Base-by-base conservation (phyloP, 2,888 invertebrate genomes). In the Eucera pruinosa region DNA sequence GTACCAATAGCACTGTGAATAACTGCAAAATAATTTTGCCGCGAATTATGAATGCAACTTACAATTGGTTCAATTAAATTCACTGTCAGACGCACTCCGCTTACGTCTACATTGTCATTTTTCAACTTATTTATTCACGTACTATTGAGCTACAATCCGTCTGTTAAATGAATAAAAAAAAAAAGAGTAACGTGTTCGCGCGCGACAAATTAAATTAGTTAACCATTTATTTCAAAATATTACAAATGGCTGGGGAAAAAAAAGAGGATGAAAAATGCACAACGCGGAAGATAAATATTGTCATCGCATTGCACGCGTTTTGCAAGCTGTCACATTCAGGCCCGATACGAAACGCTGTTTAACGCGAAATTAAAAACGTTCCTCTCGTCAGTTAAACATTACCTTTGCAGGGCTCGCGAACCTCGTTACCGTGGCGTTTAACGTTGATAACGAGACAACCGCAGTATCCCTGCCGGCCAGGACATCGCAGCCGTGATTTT, bases 341-440 rank as follows among this genome's bases (percentile, higher is more conserved):
- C 18, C 20, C 18, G 48, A 64, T 54, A 52, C 18, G 20, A 30
- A 52, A 6, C 9, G n/a, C 18, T 74, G 50, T 75, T 74, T 47
- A 54, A 64, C 58, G 52, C 50, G 65, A 75, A 75, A 75, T 75
- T 65, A 75, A 75, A 65, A 75, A 58, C 64, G 70, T 52, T 50
- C 39, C 23, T 36, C 41, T 41, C 50, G 78, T 57, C 57, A 39
- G 45, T 43, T 47, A 33, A 64, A 52, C 30, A 39, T 58, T 41
- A 25, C 45, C 43, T 60, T 58, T 7, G 25, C 9, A 15, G 9
- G 15, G 25, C 41, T 25, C 15, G 33, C n/a, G 23, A 58, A 66
- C 45, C 64, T 58, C 58, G 76, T 75, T 74, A 75, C 18, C 45
- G 41, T 5, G 47, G 15, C 45, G 39, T 65, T 70, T 65, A 54